These are phyloP conservation scores for Leptocoma aspasia DNA, from an alignment of 2,113 vertebrate species.

Conservation along the genomic window DNA sequence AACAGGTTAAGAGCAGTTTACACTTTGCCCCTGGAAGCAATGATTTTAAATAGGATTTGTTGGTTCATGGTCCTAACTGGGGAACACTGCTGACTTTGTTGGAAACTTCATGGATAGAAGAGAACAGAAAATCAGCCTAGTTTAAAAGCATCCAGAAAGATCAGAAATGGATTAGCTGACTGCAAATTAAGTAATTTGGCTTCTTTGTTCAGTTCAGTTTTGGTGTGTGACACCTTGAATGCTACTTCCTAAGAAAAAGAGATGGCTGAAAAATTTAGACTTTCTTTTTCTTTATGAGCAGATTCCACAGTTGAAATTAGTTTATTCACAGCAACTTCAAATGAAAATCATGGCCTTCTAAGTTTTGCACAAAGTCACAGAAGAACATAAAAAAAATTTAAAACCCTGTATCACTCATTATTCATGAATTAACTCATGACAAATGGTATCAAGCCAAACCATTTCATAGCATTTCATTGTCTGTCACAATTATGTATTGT, in stretches of 20 bases:
- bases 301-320: not conserved
- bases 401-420: not conserved
- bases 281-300: not conserved
- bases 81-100: not conserved
- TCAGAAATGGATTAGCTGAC: not conserved
- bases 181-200: not conserved
- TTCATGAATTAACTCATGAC: not conserved
- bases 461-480: not conserved
- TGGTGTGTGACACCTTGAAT: not conserved
- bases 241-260: not conserved
- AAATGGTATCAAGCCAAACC: not conserved
- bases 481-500: not conserved
- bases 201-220: not conserved
- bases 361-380: not conserved
- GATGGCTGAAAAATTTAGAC: not conserved
- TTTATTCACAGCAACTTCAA: not conserved
- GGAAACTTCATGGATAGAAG: not conserved
- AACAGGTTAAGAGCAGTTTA: not conserved
- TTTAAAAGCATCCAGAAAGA: not conserved
- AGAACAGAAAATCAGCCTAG: not conserved
- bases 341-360: not conserved
- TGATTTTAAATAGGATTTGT: not conserved
- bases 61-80: not conserved
- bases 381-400: not conserved
- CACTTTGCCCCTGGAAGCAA: not conserved